Percentiles rank a stretch among this genome's conserved stretches.
phyloP scores from a whole-genome alignment of 2,797 vertebrate species.

The Mastacembelus armatus region DNA sequence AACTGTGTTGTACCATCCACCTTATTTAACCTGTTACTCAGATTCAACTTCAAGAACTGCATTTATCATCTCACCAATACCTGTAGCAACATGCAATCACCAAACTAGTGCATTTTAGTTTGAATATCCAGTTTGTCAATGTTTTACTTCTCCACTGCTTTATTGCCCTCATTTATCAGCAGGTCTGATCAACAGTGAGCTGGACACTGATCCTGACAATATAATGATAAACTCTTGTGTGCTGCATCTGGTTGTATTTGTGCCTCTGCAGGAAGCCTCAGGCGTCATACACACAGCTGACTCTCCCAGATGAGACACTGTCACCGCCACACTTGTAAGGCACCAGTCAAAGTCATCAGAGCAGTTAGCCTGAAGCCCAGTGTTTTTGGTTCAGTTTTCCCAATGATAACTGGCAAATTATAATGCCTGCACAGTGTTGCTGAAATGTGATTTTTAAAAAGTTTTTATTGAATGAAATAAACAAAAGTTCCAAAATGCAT shows the following conservation, averaged over 20 bases:
- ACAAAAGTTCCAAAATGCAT: background rate
- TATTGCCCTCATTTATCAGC: background rate
- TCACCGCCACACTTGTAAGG: constrained; percentile 5
- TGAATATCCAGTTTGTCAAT: background rate
- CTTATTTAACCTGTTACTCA: too few species aligned
- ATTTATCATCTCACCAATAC: background rate
- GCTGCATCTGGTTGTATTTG: constrained; percentile 21
- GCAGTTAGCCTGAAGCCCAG: background rate
- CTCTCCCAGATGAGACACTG: constrained; percentile 41
- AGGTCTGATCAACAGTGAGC: background rate
- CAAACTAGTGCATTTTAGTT: background rate
- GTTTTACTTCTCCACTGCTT: background rate
- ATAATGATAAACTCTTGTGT: constrained; percentile 1
- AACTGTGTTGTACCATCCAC: too few species aligned
- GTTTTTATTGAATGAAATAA: background rate
- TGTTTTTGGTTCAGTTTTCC: background rate
- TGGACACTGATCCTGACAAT: constrained; percentile 6
- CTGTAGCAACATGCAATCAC: background rate
- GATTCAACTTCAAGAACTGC: background rate
- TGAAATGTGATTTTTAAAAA: background rate
- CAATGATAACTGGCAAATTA: constrained; percentile 6
- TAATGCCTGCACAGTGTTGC: too few species aligned
- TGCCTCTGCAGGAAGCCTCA: constrained; percentile 13
- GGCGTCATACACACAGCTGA: constrained; percentile 42
- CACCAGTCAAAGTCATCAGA: background rate